Percentiles rank a stretch among this genome's conserved stretches.
Evolutionary conservation across 1,140 invertebrate genomes (phyloP).

Genomic region (Heliothis virescens): DNA sequence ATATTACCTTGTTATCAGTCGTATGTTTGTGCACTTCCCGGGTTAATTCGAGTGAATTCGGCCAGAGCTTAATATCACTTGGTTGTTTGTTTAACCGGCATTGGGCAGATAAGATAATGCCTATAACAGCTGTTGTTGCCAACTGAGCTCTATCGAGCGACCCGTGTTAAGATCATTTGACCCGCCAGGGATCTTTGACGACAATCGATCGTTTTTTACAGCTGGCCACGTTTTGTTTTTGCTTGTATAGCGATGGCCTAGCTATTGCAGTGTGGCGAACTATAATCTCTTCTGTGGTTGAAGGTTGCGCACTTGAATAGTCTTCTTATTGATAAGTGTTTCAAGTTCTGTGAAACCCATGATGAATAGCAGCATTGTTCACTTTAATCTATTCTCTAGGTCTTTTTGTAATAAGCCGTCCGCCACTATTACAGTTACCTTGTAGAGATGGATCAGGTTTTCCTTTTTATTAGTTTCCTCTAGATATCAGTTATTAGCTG

Average conservation of each 20-base stretch:
- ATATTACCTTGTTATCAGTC: slow-evolving; percentile 36
- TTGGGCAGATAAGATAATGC: slow-evolving; percentile 57
- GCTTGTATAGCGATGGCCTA: neutral
- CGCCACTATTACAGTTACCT: neutral
- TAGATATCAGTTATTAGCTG: neutral
- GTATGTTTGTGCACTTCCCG: slow-evolving; percentile 52
- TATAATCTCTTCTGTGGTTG: slow-evolving; percentile 5
- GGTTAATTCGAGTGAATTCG: slow-evolving; percentile 46
- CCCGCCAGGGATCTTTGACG: slow-evolving; percentile 24
- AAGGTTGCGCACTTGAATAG: slow-evolving; percentile 5
- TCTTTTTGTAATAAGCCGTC: slow-evolving; percentile 19
- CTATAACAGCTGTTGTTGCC: slow-evolving; percentile 54
- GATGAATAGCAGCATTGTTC: slow-evolving; percentile 27
- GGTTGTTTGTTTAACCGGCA: slow-evolving; percentile 52
- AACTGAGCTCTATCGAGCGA: slow-evolving; percentile 50
- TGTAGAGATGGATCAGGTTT: slow-evolving; percentile 18
- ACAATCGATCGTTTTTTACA: slow-evolving; percentile 13
- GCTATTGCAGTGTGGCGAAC: slow-evolving; percentile 14
- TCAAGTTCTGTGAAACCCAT: slow-evolving; percentile 17
- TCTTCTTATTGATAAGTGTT: slow-evolving; percentile 8
- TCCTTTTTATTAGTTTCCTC: neutral
- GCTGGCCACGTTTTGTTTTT: slow-evolving; percentile 3
- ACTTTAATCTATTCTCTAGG: slow-evolving; percentile 36
- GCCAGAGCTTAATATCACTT: slow-evolving; percentile 31
- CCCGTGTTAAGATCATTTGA: slow-evolving; percentile 45